Conservation (phyloP, 1,140 invertebrate species). For the Limonius californicus region DNA sequence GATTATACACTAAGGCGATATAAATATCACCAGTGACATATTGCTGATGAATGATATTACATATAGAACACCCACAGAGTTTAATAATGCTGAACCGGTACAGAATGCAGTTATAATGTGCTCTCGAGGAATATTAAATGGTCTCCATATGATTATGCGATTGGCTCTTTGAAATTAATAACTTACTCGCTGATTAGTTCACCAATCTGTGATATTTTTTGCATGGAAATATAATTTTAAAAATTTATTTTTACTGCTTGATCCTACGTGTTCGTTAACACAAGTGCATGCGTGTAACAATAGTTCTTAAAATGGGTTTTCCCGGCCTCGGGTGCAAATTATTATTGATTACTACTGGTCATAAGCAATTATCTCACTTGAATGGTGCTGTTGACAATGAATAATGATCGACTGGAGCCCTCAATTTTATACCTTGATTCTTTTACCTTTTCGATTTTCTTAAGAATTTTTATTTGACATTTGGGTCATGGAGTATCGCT, state of each 20-base stretch:
- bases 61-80: constrained; percentile 34
- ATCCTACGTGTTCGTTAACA: too few relatives aligned
- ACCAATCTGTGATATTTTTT: background rate
- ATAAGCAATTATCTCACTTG: background rate
- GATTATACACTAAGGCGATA: constrained; percentile 29
- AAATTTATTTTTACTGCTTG: background rate
- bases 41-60: constrained; percentile 34
- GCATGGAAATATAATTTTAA: background rate
- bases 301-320: too few relatives aligned
- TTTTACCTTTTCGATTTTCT: too few relatives aligned
- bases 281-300: too few relatives aligned
- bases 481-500: too few relatives aligned
- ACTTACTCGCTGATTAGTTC: background rate
- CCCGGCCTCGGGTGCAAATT: background rate
- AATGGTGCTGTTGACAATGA: too few relatives aligned
- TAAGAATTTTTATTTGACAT: too few relatives aligned
- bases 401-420: too few relatives aligned
- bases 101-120: background rate
- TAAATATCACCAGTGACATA: constrained; percentile 19
- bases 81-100: constrained; percentile 22
- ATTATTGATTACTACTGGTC: background rate
- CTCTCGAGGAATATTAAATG: background rate
- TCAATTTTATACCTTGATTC: too few relatives aligned
- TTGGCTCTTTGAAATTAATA: background rate
- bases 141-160: background rate